Percentiles rank a stretch among this genome's conserved stretches.
Evolutionary conservation across 2,113 vertebrate species (phyloP).

Genomic region (Nycticebus coucang): DNA sequence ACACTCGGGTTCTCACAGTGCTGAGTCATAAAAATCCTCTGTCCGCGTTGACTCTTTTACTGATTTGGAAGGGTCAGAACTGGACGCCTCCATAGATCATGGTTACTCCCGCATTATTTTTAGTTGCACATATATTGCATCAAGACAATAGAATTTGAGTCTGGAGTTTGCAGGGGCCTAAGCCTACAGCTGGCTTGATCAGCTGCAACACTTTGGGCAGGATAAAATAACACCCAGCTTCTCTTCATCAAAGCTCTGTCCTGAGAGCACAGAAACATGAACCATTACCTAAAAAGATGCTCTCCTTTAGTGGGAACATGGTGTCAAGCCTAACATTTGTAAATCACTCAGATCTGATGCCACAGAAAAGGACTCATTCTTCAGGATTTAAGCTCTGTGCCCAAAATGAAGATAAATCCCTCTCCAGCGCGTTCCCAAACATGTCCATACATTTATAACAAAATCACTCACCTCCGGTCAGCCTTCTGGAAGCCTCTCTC

Average conservation of each 20-base stretch:
- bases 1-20: too few relatives aligned
- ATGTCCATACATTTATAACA: background rate
- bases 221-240: background rate
- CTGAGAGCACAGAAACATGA: background rate
- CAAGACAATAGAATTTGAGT: background rate
- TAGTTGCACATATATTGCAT: background rate
- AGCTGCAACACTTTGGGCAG: background rate
- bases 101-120: conserved; percentile 9
- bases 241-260: background rate
- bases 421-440: background rate
- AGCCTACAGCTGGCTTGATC: background rate
- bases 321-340: background rate
- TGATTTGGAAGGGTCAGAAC: background rate
- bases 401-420: background rate
- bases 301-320: background rate
- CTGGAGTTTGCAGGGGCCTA: background rate
- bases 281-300: background rate
- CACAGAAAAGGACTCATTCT: background rate
- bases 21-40: background rate
- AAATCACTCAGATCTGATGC: background rate
- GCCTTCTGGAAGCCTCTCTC: background rate
- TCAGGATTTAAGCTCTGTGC: background rate
- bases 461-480: background rate
- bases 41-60: background rate
- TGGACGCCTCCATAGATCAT: background rate